Percentiles rank a stretch among this genome's conserved stretches.
Evolutionary conservation across 1,140 invertebrate species (phyloP).

Genomic region (Drosophila nebulosa): DNA sequence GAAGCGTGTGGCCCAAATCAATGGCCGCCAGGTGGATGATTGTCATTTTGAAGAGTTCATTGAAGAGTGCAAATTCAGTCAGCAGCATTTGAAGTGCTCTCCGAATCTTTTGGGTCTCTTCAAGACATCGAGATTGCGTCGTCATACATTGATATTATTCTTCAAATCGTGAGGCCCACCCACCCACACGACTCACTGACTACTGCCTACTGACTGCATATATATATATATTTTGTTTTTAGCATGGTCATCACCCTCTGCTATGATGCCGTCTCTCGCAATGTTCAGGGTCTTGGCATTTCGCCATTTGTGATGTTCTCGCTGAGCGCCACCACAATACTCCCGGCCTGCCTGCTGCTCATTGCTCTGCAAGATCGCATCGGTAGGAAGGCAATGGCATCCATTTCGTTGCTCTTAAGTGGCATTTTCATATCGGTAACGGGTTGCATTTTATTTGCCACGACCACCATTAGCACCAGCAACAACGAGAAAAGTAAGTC

Average conservation of each 20-base stretch:
- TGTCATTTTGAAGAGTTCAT: slow-evolving; percentile 79
- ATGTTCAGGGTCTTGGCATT: slow-evolving; percentile 83
- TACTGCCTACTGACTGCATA: no score
- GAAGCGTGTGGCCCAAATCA: slow-evolving; percentile 82
- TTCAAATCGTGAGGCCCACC: slow-evolving; percentile 83
- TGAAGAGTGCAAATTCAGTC: slow-evolving; percentile 62
- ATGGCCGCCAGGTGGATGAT: slow-evolving; percentile 81
- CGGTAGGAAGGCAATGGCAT: slow-evolving; percentile 83
- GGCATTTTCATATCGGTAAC: slow-evolving; percentile 82
- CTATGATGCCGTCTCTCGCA: slow-evolving; percentile 85
- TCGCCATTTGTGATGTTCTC: slow-evolving; percentile 84
- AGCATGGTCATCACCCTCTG: slow-evolving; percentile 84
- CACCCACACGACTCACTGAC: no score
- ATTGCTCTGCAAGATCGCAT: slow-evolving; percentile 83
- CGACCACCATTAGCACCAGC: slow-evolving; percentile 47
- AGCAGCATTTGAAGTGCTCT: slow-evolving; percentile 37
- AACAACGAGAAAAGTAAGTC: slow-evolving; percentile 44
- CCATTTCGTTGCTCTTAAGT: slow-evolving; percentile 82
- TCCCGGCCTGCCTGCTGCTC: slow-evolving; percentile 83
- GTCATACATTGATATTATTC: slow-evolving; percentile 82
- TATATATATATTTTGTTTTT: not conserved
- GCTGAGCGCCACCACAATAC: slow-evolving; percentile 82
- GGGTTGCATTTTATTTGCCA: slow-evolving; percentile 58
- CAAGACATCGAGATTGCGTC: slow-evolving; percentile 82
- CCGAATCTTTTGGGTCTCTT: slow-evolving; percentile 64